Evolutionary conservation across 2,113 vertebrate species (phyloP).

Genomic region (Austrofundulus limnaeus): DNA sequence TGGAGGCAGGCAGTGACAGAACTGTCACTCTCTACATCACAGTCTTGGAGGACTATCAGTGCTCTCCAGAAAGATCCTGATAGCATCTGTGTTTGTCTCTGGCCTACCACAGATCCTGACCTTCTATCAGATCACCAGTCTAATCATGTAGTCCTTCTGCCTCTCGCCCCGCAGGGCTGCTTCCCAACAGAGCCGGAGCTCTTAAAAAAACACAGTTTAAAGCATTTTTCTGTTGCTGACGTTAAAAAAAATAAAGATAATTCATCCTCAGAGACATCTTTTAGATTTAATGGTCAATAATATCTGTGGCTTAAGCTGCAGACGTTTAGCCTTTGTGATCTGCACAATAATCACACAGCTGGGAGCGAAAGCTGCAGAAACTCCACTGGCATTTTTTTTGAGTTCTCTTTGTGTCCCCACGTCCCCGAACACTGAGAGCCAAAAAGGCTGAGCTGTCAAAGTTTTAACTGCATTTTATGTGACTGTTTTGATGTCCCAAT

Average conservation of each 20-base stretch:
- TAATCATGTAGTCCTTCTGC: slow-evolving; percentile 53
- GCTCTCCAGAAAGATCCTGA: slow-evolving; percentile 58
- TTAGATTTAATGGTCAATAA: slow-evolving; percentile 46
- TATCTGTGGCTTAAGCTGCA: slow-evolving; percentile 19
- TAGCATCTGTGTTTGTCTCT: slow-evolving; percentile 65
- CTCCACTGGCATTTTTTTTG: slow-evolving; percentile 6
- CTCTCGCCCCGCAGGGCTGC: slow-evolving; percentile 31
- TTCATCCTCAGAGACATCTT: slow-evolving; percentile 34
- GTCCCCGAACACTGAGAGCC: slow-evolving; percentile 2
- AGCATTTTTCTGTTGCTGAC: slow-evolving; percentile 42
- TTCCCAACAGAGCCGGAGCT: slow-evolving; percentile 34
- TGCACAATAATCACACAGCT: slow-evolving; percentile 32
- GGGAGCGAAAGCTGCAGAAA: slow-evolving; percentile 17
- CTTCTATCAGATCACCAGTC: slow-evolving; percentile 62
- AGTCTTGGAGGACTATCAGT: slow-evolving; percentile 52
- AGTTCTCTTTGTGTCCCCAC: slow-evolving; percentile 19
- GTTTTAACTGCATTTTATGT: slow-evolving; percentile 24
- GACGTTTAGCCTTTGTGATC: slow-evolving; percentile 26
- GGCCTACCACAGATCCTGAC: slow-evolving; percentile 56
- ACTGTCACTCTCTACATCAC: slow-evolving; percentile 43
- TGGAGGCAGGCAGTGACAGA: slow-evolving; percentile 33
- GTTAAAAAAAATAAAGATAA: slow-evolving; percentile 17
- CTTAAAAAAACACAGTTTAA: slow-evolving; percentile 56
- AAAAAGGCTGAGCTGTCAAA: slow-evolving; percentile 21
- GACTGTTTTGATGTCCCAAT: slow-evolving; percentile 35